These are phyloP conservation scores for Rhyzopertha dominica DNA, from an alignment of 1,140 invertebrate genomes.

Conservation along the genomic window DNA sequence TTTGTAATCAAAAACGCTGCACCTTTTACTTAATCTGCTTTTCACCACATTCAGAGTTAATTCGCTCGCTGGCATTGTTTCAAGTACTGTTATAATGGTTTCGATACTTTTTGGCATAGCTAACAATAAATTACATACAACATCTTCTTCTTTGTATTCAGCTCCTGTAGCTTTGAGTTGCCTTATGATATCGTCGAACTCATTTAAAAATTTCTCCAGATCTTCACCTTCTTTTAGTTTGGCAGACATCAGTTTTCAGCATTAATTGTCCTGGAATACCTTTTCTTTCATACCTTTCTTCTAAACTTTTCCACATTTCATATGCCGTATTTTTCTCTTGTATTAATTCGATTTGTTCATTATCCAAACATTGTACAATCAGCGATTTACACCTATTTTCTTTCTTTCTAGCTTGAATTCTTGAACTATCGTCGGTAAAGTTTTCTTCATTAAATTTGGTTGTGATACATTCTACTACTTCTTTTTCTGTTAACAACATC, in stretches of 20 bases:
- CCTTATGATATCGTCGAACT: constrained; percentile 22
- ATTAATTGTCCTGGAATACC: constrained; percentile 20
- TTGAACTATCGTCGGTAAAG: too few relatives aligned
- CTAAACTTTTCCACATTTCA: constrained; percentile 19
- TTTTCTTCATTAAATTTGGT: too few relatives aligned
- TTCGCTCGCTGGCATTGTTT: too few relatives aligned
- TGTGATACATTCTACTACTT: too few relatives aligned
- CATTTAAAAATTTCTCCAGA: constrained; percentile 14
- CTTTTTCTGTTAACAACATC: too few relatives aligned
- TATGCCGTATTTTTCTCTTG: constrained; percentile 12
- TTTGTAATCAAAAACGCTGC: too few relatives aligned
- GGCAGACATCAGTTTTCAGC: constrained; percentile 18
- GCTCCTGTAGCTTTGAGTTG: constrained; percentile 17
- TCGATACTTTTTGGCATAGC: constrained; percentile 19
- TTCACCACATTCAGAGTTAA: too few relatives aligned
- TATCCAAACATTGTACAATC: constrained; percentile 17
- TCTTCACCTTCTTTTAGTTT: constrained; percentile 19
- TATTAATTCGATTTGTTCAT: constrained; percentile 15
- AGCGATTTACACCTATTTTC: constrained; percentile 11
- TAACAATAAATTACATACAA: constrained; percentile 19
- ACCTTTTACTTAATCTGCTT: too few relatives aligned
- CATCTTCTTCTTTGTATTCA: constrained; percentile 18
- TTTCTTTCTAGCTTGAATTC: not conserved
- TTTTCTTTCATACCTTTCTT: constrained; percentile 19
- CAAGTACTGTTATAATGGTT: too few relatives aligned